Percentiles rank a stretch among this genome's conserved stretches.
Conservation (phyloP, 2,113 vertebrate genomes). For the Ptilorrhoa leucosticta region DNA sequence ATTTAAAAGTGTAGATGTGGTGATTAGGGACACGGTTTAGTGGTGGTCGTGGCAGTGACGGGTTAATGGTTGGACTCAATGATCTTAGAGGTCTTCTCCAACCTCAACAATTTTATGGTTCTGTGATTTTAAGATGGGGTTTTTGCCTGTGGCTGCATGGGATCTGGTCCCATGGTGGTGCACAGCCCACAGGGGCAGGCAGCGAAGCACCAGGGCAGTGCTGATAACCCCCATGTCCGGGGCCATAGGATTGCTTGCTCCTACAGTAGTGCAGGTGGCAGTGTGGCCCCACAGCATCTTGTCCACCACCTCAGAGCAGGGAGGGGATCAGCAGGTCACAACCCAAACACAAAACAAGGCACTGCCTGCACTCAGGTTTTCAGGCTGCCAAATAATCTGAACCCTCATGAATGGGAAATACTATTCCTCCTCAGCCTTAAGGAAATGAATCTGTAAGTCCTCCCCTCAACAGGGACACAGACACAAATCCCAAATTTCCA, state of each 20-base stretch:
- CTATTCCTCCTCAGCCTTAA: neutral
- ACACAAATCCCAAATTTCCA: neutral
- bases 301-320: neutral
- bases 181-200: neutral
- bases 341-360: neutral
- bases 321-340: neutral
- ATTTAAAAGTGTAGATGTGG: neutral
- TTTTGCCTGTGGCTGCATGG: rapidly evolving
- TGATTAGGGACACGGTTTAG: neutral
- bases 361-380: neutral
- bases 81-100: neutral
- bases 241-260: rapidly evolving
- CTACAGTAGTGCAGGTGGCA: rapidly evolving
- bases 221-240: rapidly evolving
- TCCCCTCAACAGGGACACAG: neutral
- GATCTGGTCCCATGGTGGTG: neutral
- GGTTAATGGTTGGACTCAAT: neutral
- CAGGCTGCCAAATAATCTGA: neutral
- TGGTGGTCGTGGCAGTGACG: neutral
- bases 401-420: neutral
- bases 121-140: neutral
- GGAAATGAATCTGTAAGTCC: neutral
- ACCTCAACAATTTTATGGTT: neutral
- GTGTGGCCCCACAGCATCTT: neutral
- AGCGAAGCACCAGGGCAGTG: neutral